Conservation (phyloP, 2,797 vertebrate species). For the Numenius phaeopus region DNA sequence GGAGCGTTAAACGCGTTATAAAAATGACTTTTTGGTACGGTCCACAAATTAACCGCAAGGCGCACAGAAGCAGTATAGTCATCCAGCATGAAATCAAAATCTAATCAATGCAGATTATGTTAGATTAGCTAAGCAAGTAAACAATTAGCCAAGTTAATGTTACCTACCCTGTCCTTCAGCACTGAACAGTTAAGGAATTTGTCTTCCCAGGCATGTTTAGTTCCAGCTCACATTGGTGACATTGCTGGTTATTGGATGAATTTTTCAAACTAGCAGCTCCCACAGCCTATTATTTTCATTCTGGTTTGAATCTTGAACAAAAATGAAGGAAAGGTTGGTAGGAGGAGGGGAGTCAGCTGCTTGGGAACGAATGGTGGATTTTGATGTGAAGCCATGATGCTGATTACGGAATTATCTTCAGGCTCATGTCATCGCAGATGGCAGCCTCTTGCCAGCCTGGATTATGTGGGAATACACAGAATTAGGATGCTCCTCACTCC, state of each 20-base stretch:
- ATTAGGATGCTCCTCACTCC: background rate
- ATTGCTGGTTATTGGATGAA: background rate
- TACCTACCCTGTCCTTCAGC: slow-evolving; percentile 74
- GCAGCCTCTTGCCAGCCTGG: background rate
- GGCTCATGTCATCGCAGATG: fast-evolving
- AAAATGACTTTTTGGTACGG: slow-evolving; percentile 81
- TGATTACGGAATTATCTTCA: background rate
- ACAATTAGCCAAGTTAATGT: slow-evolving; percentile 69
- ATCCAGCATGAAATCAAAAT: slow-evolving; percentile 81
- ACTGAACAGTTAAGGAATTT: background rate
- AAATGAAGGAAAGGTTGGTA: background rate
- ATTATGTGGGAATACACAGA: fast-evolving
- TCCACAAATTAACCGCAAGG: slow-evolving; percentile 78
- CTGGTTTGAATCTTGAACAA: background rate
- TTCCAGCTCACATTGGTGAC: background rate
- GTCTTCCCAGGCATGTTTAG: background rate
- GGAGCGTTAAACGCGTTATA: slow-evolving; percentile 79
- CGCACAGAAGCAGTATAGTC: slow-evolving; percentile 68
- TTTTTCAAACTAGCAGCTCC: background rate
- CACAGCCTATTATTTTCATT: background rate
- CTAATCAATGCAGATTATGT: slow-evolving; percentile 68
- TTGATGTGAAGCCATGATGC: background rate
- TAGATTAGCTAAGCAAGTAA: slow-evolving; percentile 70
- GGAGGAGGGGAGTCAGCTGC: background rate
- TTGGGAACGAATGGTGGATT: background rate